Base-by-base conservation (phyloP, 2,888 invertebrate species). In the Melanophora roralis region DNA sequence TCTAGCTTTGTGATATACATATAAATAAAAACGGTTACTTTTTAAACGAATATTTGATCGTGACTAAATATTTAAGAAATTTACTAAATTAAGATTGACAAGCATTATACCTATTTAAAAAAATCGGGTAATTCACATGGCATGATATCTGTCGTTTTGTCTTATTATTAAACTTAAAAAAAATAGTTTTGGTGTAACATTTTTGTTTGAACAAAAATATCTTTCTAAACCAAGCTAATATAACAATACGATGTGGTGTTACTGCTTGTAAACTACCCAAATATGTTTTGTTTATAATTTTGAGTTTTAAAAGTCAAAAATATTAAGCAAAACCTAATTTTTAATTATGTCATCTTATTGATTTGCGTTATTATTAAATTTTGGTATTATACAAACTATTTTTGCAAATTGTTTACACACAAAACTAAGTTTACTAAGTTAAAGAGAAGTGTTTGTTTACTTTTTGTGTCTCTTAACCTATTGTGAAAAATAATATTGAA, bases 231-330 rank as follows among this genome's bases (percentile, higher is more conserved):
- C n/a, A n/a, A n/a, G n/a, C n/a, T n/a, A n/a, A n/a, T n/a, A n/a
- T n/a, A n/a, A n/a, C n/a, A n/a, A n/a, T n/a, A n/a, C n/a, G n/a
- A n/a, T n/a, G n/a, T n/a, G n/a, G n/a, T n/a, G n/a, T n/a, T n/a
- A n/a, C n/a, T n/a, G n/a, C n/a, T n/a, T n/a, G n/a, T n/a, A n/a
- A n/a, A n/a, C n/a, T n/a, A n/a, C n/a, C n/a, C n/a, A n/a, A n/a
- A n/a, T n/a, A n/a, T 4, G 6, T 11, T 45, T 43, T 43, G 1
- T 1, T 64, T 34, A 36, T 49, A 36, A 19, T 6, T 53, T 7
- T 32, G 23, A n/a, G 0, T 49, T 65, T 45, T 65, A 36, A 55
- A 73, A 68, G 67, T 78, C 55, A 73, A 60, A 68, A 78, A 72
- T 73, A 72, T 73, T 73, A 40, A 68, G n/a, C n/a, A n/a, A 62